phyloP scores from a whole-genome alignment of 2,797 vertebrate genomes.

The Halcyon smyrnensis region DNA sequence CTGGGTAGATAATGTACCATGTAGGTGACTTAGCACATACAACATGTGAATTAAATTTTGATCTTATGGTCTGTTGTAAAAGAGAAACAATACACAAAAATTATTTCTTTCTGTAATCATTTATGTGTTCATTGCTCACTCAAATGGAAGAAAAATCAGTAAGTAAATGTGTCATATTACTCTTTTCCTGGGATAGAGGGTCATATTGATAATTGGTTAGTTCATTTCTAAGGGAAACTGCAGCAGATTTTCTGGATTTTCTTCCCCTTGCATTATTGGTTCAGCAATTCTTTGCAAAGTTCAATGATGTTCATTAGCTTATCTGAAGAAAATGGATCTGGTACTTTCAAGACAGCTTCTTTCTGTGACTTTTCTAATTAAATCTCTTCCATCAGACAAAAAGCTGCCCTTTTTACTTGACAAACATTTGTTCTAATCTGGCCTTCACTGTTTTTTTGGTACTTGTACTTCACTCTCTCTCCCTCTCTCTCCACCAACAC shows the following conservation, averaged over 20 bases:
- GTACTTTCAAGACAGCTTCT: conserved; percentile 66
- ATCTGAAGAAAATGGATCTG: conserved; percentile 73
- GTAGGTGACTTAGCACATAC: conserved; percentile 40
- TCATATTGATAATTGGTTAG: conserved; percentile 32
- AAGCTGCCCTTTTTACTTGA: conserved; percentile 77
- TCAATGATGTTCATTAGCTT: conserved; percentile 78
- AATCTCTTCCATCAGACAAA: conserved; percentile 75
- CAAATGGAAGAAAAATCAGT: not conserved
- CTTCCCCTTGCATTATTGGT: conserved; percentile 23
- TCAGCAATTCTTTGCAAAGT: conserved; percentile 74
- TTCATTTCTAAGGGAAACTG: conserved; percentile 45
- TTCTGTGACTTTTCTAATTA: conserved; percentile 80
- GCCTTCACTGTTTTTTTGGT: conserved; percentile 66
- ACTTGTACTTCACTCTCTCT: conserved; percentile 23
- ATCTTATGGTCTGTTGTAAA: not conserved
- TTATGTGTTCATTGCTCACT: conserved; percentile 1
- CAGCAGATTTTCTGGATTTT: conserved; percentile 15
- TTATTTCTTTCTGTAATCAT: not conserved
- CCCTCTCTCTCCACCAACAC: conserved; percentile 41
- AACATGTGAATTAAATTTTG: conserved; percentile 36
- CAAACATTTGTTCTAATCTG: conserved; percentile 81
- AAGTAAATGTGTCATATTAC: not conserved
- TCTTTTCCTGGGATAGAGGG: not conserved
- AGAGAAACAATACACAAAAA: not conserved
- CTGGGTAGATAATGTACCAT: conserved; percentile 37